A percentile compares a stretch with the other conserved stretches of the same genome.
These are phyloP conservation scores for Parnassius orleans DNA, from an alignment of 2,888 invertebrate species.

Conservation along the genomic window DNA sequence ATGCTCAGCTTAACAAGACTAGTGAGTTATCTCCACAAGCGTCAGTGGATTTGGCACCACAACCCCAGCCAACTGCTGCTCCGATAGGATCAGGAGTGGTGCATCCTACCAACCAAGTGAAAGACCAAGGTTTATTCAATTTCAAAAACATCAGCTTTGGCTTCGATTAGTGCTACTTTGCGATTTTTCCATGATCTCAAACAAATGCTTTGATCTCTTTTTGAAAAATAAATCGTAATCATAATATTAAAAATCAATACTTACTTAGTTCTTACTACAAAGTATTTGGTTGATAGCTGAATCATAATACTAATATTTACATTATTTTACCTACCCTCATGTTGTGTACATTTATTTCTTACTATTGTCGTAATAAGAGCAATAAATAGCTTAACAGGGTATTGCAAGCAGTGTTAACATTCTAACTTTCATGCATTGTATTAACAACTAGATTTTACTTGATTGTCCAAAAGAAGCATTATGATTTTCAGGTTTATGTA, in stretches of 20 bases:
- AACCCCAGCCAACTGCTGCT: slow-evolving; percentile 57
- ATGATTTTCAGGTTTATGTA: too few species aligned
- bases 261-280: slow-evolving; percentile 4
- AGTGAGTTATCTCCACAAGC: slow-evolving; percentile 79
- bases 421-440: too few species aligned
- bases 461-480: too few species aligned
- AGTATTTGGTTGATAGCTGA: slow-evolving; percentile 24
- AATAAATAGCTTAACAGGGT: background rate
- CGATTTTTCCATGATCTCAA: slow-evolving; percentile 61
- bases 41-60: slow-evolving; percentile 64
- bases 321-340: slow-evolving; percentile 24
- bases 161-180: slow-evolving; percentile 66
- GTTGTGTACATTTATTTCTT: background rate
- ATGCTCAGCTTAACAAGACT: slow-evolving; percentile 72
- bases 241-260: too few species aligned
- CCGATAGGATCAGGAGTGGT: slow-evolving; percentile 73
- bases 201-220: slow-evolving; percentile 36
- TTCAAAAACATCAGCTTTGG: slow-evolving; percentile 55
- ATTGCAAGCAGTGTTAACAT: too few species aligned
- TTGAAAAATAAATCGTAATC: background rate
- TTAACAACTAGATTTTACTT: too few species aligned
- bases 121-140: slow-evolving; percentile 78
- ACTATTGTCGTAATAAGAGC: background rate
- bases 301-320: slow-evolving; percentile 19
- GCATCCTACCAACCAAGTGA: slow-evolving; percentile 75